phyloP scores from a whole-genome alignment of 2,888 invertebrate species.

The Cynaeus angustus region DNA sequence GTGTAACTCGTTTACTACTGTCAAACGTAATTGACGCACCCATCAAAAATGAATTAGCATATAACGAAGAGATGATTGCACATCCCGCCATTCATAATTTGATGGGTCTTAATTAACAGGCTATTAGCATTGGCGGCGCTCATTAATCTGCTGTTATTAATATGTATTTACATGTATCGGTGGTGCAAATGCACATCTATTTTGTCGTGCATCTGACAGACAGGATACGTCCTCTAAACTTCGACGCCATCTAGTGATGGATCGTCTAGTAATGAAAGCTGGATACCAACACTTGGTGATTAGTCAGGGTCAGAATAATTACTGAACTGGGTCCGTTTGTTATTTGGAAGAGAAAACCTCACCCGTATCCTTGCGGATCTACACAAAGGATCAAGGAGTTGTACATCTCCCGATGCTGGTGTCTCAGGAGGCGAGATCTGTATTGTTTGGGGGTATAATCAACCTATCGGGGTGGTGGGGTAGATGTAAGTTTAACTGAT shows the following conservation, averaged over 20 bases:
- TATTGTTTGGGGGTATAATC: constrained; percentile 1
- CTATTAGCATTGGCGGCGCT: constrained; percentile 63
- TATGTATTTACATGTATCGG: constrained; percentile 66
- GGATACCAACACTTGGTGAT: constrained; percentile 46
- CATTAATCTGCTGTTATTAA: constrained; percentile 67
- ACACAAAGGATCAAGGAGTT: constrained; percentile 29
- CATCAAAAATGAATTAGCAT: constrained; percentile 60
- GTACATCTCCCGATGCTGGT: neutral
- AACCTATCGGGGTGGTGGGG: constrained; percentile 16
- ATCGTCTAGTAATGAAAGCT: constrained; percentile 45
- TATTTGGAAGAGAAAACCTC: constrained; percentile 22
- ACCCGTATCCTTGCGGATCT: constrained; percentile 11
- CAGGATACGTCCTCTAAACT: constrained; percentile 50
- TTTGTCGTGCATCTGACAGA: constrained; percentile 50
- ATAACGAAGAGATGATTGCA: constrained; percentile 37
- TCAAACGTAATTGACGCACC: constrained; percentile 54
- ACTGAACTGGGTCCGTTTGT: constrained; percentile 27
- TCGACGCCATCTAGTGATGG: constrained; percentile 46
- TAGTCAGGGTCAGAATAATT: constrained; percentile 45
- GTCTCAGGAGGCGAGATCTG: constrained; percentile 6
- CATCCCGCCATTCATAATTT: constrained; percentile 54
- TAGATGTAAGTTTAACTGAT: no score
- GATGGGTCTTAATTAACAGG: constrained; percentile 62
- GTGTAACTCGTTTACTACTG: constrained; percentile 27
- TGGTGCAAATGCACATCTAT: constrained; percentile 52